Conservation (phyloP, 2,888 invertebrate genomes). For the Callinectes sapidus region DNA sequence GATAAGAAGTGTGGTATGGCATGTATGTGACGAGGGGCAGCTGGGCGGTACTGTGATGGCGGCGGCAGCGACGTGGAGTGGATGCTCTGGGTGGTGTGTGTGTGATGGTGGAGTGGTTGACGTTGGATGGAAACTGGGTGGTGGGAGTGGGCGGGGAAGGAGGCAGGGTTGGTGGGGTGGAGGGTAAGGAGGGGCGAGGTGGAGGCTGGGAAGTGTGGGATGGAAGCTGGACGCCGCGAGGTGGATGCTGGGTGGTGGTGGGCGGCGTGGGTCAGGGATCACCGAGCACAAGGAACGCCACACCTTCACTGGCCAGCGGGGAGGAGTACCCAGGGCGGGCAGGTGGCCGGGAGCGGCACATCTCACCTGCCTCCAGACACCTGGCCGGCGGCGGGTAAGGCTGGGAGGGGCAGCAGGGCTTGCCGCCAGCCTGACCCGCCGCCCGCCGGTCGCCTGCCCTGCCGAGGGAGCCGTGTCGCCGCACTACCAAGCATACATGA, state of each 20-base stretch:
- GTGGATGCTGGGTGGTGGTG: constrained; percentile 2
- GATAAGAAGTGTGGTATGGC: constrained; percentile 3
- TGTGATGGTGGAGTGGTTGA: background rate
- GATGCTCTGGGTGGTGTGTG: background rate
- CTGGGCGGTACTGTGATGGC: background rate
- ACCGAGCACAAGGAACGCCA: constrained; percentile 31
- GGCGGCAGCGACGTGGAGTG: background rate
- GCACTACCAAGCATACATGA: constrained; percentile 44
- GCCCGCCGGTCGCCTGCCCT: background rate
- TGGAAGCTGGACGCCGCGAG: background rate
- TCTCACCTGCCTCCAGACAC: constrained; percentile 37
- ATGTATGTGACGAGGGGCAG: background rate
- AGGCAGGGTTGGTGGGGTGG: background rate
- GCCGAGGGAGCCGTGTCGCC: constrained; percentile 19
- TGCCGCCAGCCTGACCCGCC: constrained; percentile 9
- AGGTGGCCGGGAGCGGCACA: constrained; percentile 27
- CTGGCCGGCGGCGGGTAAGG: constrained; percentile 26
- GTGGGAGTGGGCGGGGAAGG: background rate
- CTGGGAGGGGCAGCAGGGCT: background rate
- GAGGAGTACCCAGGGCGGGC: background rate
- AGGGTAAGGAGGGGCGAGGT: background rate
- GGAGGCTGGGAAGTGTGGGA: background rate
- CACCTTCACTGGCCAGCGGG: constrained; percentile 3
- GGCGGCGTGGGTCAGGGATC: constrained; percentile 34
- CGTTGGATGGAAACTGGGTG: background rate